Evolutionary conservation across 2,888 invertebrate species (phyloP), one percentile per base, ranked within the genome.

Genomic region (Gymnosoma rotundatum): DNA sequence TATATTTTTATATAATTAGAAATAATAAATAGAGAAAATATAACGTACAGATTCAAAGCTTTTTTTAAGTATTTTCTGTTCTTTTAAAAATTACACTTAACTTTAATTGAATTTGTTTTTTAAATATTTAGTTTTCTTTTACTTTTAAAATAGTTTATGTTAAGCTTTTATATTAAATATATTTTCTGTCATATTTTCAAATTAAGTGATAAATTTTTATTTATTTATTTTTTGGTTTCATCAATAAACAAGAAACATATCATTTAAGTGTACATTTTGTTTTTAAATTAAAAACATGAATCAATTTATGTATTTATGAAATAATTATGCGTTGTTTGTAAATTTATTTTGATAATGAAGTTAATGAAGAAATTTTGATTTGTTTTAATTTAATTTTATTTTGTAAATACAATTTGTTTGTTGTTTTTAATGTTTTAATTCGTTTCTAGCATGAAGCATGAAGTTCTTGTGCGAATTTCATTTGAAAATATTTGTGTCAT

Each of bases 401-500:
- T 78, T 60, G 9, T 42, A 45, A 20, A 63, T 42, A 21, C 38
- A 45, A 16, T 60, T 69, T 45, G 10, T 36, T 60, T 50, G 16
- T 69, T 21, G n/a, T 48, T 50, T 58, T 72, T 83, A 81, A 78
- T 86, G 74, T 73, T 84, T 64, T 78, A 54, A 54, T 79, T 78
- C 50, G 32, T 84, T 75, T 72, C 36, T 50, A 73, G 79, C 85
- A 20, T 72, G 42, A 45, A 73, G 79, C 85, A 20, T 66, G 60
- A 48, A 20, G 14, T 54, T 32, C 32, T 56, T 54, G 42, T 54
- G 63, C 64, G 50, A 54, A 21, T 66, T 21, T 48, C 82, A n/a
- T 66, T 67, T 64, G 56, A 50, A 45, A 32, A 12, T 48, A 48
- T 21, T 63, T 63, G 25, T 54, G 63, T 70, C 50, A 36, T 72